These are phyloP conservation scores for Eumaeus atala DNA, from an alignment of 1,140 invertebrate genomes.

Conservation along the genomic window DNA sequence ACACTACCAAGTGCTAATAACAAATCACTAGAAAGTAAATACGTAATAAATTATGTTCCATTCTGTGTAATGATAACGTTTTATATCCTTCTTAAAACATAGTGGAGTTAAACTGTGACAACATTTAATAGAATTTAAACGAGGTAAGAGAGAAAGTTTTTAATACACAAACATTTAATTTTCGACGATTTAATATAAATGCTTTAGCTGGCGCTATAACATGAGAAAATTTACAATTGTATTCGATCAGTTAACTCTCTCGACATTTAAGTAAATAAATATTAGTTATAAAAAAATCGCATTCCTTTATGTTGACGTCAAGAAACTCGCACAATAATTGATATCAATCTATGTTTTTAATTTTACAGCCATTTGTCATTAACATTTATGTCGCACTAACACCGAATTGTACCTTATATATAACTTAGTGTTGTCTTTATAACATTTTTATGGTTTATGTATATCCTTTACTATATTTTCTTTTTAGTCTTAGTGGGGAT, in stretches of 20 bases:
- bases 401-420: background rate
- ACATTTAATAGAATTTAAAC: background rate
- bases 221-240: too few species aligned
- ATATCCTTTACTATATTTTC: too few species aligned
- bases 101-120: background rate
- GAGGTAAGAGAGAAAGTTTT: constrained; percentile 5
- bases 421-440: background rate
- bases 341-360: constrained; percentile 11
- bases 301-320: constrained; percentile 7
- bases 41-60: background rate
- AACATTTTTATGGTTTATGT: too few species aligned
- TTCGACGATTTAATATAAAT: too few species aligned
- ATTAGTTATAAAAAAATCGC: background rate
- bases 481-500: too few species aligned
- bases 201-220: too few species aligned
- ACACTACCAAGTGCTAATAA: background rate
- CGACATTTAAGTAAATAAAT: too few species aligned
- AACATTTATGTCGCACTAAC: background rate
- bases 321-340: constrained; percentile 4
- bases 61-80: background rate
- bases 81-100: background rate
- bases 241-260: too few species aligned
- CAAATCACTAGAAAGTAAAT: background rate
- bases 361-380: background rate
- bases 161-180: constrained; percentile 5